phyloP scores from a whole-genome alignment of 2,797 vertebrate species.

The Enteromius treurensis region DNA sequence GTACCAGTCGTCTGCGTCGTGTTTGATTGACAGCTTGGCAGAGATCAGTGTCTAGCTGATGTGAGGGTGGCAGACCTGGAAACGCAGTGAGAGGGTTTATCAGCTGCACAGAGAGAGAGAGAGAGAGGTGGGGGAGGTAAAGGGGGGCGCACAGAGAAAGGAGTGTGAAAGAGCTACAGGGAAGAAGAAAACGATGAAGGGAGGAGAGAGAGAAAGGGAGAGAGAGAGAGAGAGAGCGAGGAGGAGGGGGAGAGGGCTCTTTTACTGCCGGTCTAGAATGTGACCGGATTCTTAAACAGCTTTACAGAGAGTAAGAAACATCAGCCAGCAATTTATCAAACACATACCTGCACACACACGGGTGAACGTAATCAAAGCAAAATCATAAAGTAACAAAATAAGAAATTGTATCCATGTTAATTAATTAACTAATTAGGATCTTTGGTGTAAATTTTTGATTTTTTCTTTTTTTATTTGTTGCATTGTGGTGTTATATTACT shows the following conservation, averaged over 20 bases:
- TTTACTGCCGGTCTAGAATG: slow-evolving; percentile 89
- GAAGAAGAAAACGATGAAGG: slow-evolving; percentile 48
- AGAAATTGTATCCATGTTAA: background rate
- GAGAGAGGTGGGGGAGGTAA: slow-evolving; percentile 60
- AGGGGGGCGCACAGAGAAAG: slow-evolving; percentile 30
- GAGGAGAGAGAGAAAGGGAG: slow-evolving; percentile 59
- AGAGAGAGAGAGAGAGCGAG: background rate
- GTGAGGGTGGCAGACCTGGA: slow-evolving; percentile 59
- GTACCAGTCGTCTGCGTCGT: slow-evolving; percentile 49
- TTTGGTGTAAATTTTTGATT: background rate
- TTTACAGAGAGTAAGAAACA: slow-evolving; percentile 66
- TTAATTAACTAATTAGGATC: background rate
- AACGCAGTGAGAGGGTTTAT: slow-evolving; percentile 61
- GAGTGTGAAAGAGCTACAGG: slow-evolving; percentile 49
- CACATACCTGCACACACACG: slow-evolving; percentile 49
- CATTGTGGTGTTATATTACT: background rate
- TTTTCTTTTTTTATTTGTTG: background rate
- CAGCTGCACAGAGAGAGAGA: slow-evolving; percentile 73
- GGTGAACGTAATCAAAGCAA: slow-evolving; percentile 60
- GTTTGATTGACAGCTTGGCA: slow-evolving; percentile 62
- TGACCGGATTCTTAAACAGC: slow-evolving; percentile 99
- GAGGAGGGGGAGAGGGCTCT: slow-evolving; percentile 39
- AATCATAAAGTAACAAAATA: slow-evolving; percentile 7
- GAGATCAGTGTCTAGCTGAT: slow-evolving; percentile 59
- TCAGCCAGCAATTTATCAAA: slow-evolving; percentile 51